phyloP scores from a whole-genome alignment of 2,888 invertebrate genomes.

The Lysandra coridon region DNA sequence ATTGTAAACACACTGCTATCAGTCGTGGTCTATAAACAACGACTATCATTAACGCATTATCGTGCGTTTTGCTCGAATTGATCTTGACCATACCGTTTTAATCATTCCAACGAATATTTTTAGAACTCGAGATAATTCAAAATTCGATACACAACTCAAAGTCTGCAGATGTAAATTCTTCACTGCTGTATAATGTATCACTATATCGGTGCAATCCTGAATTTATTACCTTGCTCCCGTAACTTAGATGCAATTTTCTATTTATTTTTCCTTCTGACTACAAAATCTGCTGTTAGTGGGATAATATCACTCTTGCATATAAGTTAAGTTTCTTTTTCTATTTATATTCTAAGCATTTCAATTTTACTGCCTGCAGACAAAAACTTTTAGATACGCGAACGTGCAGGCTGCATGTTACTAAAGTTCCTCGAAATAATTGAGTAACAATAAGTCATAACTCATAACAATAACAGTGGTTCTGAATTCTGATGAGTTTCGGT shows the following conservation, averaged over 20 bases:
- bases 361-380: no score
- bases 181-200: background rate
- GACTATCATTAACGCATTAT: constrained; percentile 46
- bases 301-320: background rate
- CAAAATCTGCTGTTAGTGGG: background rate
- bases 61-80: constrained; percentile 41
- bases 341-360: no score
- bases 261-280: background rate
- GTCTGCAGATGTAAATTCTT: background rate
- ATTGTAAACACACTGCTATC: constrained; percentile 61
- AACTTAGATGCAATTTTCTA: background rate
- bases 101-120: constrained; percentile 30
- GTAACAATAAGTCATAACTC: background rate
- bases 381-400: no score
- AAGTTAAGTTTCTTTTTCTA: no score
- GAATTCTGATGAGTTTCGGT: background rate
- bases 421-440: background rate
- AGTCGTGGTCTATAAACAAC: constrained; percentile 52
- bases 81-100: constrained; percentile 48
- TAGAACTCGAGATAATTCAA: constrained; percentile 23
- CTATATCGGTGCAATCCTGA: background rate
- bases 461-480: background rate
- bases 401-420: background rate
- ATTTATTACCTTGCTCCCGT: background rate
- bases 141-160: background rate